Conservation (phyloP, 2,888 invertebrate genomes). For the Cyaniris semiargus region DNA sequence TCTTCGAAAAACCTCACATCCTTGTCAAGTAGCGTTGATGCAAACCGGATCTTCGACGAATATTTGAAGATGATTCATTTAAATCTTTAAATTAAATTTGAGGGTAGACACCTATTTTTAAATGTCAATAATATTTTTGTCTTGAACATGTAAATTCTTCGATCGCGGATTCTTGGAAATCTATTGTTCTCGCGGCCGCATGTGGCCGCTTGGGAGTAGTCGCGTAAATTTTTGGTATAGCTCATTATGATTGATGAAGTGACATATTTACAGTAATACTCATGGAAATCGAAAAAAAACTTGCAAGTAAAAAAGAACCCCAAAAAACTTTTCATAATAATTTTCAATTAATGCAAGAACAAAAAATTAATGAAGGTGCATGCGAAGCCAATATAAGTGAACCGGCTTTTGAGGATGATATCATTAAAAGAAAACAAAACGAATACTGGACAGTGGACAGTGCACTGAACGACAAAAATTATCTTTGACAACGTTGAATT, state of each 20-base stretch:
- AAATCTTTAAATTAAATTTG: slow-evolving; percentile 5
- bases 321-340: not conserved
- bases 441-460: not conserved
- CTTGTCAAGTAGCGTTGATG: slow-evolving; percentile 12
- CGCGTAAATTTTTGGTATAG: not conserved
- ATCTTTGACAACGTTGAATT: not conserved
- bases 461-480: not conserved
- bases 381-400: slow-evolving; percentile 2
- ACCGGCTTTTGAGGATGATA: slow-evolving; percentile 22
- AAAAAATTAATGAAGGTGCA: not conserved
- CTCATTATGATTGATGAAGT: not conserved
- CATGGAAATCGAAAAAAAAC: not conserved
- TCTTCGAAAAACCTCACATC: slow-evolving; percentile 18
- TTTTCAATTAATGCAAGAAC: not conserved
- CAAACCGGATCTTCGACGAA: slow-evolving; percentile 24
- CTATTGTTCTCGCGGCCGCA: no score
- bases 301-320: not conserved
- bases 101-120: not conserved
- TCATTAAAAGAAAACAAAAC: slow-evolving; percentile 1
- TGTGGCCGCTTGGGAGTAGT: no score
- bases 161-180: no score
- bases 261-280: not conserved
- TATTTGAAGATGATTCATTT: slow-evolving; percentile 26
- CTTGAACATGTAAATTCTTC: not conserved
- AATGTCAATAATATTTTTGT: slow-evolving; percentile 1